Evolutionary conservation across 2,888 invertebrate genomes (phyloP).

Genomic region (Vandiemenella viatica): DNA sequence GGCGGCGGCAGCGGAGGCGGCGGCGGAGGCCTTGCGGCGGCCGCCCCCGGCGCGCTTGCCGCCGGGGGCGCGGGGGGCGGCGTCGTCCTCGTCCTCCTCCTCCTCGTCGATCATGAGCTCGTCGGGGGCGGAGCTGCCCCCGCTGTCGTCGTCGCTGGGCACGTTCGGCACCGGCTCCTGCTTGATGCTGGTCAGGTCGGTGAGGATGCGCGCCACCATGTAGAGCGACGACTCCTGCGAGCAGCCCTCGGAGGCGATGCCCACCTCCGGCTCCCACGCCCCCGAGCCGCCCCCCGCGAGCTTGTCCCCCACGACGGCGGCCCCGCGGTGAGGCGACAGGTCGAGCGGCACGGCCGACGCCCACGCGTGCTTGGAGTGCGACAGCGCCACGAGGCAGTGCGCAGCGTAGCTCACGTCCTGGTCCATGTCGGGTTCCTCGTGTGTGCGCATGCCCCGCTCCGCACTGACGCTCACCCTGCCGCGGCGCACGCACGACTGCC

Average conservation of each 20-base stretch:
- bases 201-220: slow-evolving; percentile 43
- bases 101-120: slow-evolving; percentile 16
- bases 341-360: slow-evolving; percentile 25
- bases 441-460: no score
- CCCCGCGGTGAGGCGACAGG: slow-evolving; percentile 21
- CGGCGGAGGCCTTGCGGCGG: slow-evolving; percentile 9
- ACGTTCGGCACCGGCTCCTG: slow-evolving; percentile 39
- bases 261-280: background rate
- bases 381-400: slow-evolving; percentile 44
- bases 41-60: background rate
- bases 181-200: slow-evolving; percentile 40
- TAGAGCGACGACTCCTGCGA: slow-evolving; percentile 28
- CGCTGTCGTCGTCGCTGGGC: slow-evolving; percentile 26
- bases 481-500: no score
- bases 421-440: no score
- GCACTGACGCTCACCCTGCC: no score
- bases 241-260: background rate
- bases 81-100: slow-evolving; percentile 4
- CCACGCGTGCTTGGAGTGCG: slow-evolving; percentile 31
- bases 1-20: slow-evolving; percentile 16
- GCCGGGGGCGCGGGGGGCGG: slow-evolving; percentile 7
- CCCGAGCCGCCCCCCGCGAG: slow-evolving; percentile 3
- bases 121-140: slow-evolving; percentile 1
- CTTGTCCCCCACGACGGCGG: slow-evolving; percentile 12
- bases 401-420: slow-evolving; percentile 39